Evolutionary conservation across 1,140 invertebrate genomes (phyloP).

Genomic region (Lanistes nyassanus): DNA sequence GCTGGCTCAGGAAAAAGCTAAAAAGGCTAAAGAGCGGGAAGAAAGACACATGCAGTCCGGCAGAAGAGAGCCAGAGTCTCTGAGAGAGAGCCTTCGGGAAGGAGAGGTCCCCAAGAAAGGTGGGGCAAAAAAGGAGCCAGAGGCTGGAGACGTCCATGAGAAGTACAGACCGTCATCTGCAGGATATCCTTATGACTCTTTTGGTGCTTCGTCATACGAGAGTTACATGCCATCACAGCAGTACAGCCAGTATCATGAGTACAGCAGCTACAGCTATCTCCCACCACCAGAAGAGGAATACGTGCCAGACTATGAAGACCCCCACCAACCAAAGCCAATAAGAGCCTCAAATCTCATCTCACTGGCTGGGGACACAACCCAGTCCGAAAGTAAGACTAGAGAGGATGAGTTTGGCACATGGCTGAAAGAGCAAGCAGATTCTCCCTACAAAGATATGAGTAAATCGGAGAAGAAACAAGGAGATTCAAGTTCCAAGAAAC

Average conservation of each 20-base stretch:
- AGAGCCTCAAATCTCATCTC: conserved; percentile 7
- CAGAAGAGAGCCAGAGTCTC: conserved; percentile 16
- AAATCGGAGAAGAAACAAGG: background rate
- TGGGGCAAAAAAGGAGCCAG: background rate
- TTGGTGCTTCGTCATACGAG: too few relatives aligned
- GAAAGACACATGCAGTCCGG: conserved; percentile 9
- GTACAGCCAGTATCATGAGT: too few relatives aligned
- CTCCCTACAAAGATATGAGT: background rate
- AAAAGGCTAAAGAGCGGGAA: conserved; percentile 26
- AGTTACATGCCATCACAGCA: too few relatives aligned
- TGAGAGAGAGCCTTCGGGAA: conserved; percentile 3
- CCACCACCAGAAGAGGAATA: background rate
- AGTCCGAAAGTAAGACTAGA: background rate
- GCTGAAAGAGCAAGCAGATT: background rate
- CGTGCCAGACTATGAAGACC: background rate
- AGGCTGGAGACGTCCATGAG: background rate
- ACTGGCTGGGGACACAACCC: conserved; percentile 2
- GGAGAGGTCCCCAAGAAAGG: conserved; percentile 5
- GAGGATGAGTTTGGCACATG: background rate
- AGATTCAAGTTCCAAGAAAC: conserved; percentile 1
- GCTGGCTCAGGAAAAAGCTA: conserved; percentile 23
- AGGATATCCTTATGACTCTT: too few relatives aligned
- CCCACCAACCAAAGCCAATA: background rate
- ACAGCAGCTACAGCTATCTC: too few relatives aligned
- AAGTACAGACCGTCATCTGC: background rate